Percentiles rank a stretch among this genome's conserved stretches.
phyloP scores from a whole-genome alignment of 1,140 invertebrate genomes.

The Propsilocerus akamusi region DNA sequence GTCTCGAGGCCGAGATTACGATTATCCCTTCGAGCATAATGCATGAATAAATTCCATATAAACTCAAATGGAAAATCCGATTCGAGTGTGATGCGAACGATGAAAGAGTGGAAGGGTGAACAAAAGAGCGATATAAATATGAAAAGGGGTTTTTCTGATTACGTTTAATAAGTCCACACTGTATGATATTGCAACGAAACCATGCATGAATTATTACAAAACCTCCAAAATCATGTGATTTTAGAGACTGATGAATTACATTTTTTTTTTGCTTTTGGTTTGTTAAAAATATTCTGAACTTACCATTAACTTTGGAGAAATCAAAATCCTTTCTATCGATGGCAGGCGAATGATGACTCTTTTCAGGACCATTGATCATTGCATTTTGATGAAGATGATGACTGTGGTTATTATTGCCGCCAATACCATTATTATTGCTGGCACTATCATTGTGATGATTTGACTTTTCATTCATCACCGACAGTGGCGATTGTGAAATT shows the following conservation, averaged over 20 bases:
- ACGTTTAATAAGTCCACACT: too few relatives aligned
- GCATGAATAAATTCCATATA: constrained; percentile 2
- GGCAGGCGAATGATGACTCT: not conserved
- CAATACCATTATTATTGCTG: not conserved
- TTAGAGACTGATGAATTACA: too few relatives aligned
- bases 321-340: constrained; percentile 6
- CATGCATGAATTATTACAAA: too few relatives aligned
- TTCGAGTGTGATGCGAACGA: too few relatives aligned
- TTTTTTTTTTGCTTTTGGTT: not conserved
- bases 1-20: constrained; percentile 2
- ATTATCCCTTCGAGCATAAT: constrained; percentile 2
- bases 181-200: too few relatives aligned
- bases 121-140: too few relatives aligned
- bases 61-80: not conserved
- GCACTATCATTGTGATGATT: not conserved
- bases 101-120: too few relatives aligned
- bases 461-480: not conserved
- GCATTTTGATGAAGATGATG: not conserved
- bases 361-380: constrained; percentile 1
- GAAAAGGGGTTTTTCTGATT: too few relatives aligned
- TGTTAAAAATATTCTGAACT: too few relatives aligned
- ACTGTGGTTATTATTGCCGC: not conserved
- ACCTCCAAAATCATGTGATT: too few relatives aligned
- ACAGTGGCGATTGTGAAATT: not conserved
- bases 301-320: constrained; percentile 7